Conservation (phyloP, 1,140 invertebrate species). For the Drosophila bifasciata region DNA sequence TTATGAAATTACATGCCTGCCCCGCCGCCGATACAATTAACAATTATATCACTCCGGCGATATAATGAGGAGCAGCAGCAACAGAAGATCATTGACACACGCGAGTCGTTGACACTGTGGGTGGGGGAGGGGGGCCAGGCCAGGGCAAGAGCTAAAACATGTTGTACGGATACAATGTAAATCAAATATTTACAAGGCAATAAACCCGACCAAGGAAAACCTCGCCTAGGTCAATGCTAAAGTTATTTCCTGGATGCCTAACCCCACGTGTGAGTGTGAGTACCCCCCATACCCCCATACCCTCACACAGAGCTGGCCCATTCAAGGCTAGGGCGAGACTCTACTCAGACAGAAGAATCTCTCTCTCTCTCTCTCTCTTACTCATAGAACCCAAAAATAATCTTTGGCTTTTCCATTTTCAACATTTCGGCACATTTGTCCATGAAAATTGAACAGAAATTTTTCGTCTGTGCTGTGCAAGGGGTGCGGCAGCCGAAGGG, state of each 20-base stretch:
- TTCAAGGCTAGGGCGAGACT: slow-evolving; percentile 37
- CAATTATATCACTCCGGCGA: slow-evolving; percentile 70
- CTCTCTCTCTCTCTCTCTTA: slow-evolving; percentile 1
- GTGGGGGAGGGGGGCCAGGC: not conserved
- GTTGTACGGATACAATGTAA: slow-evolving; percentile 38
- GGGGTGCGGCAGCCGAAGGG: slow-evolving; percentile 5
- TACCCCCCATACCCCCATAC: not conserved
- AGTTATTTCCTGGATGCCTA: slow-evolving; percentile 46
- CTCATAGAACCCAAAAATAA: slow-evolving; percentile 42
- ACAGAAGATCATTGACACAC: slow-evolving; percentile 60
- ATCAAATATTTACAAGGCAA: slow-evolving; percentile 64
- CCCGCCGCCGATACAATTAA: slow-evolving; percentile 50
- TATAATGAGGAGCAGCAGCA: slow-evolving; percentile 38
- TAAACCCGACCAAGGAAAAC: slow-evolving; percentile 39
- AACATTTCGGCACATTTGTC: slow-evolving; percentile 49
- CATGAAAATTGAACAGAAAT: slow-evolving; percentile 19
- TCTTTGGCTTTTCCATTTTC: slow-evolving; percentile 38
- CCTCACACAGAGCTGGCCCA: slow-evolving; percentile 32
- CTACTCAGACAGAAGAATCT: not conserved
- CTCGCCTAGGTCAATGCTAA: slow-evolving; percentile 60
- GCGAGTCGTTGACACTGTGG: slow-evolving; percentile 72
- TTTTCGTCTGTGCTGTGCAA: not conserved
- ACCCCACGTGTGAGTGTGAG: slow-evolving; percentile 33
- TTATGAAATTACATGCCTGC: slow-evolving; percentile 63
- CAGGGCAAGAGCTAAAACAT: not conserved